Percentiles rank a stretch among this genome's conserved stretches.
Evolutionary conservation across 2,113 vertebrate genomes (phyloP).

Genomic region (Paradisaea rubra): DNA sequence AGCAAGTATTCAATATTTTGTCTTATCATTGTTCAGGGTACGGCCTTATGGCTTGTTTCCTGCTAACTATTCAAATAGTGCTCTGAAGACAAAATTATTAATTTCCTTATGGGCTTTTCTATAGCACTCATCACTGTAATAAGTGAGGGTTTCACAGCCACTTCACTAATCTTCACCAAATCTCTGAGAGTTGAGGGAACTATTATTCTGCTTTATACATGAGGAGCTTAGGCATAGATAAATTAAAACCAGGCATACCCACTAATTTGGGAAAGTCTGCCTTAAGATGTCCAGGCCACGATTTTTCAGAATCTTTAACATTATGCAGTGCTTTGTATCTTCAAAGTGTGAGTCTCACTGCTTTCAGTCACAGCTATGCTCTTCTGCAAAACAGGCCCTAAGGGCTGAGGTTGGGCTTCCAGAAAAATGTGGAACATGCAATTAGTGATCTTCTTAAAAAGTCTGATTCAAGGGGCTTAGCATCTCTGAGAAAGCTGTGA

Average conservation of each 20-base stretch:
- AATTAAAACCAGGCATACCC: conserved; percentile 21
- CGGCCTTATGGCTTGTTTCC: conserved; percentile 42
- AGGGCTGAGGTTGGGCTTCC: neutral
- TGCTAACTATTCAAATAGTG: conserved; percentile 43
- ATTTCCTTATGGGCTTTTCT: conserved; percentile 54
- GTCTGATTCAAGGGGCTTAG: neutral
- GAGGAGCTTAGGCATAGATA: conserved; percentile 4
- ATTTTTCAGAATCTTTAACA: conserved; percentile 20
- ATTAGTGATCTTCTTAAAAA: neutral
- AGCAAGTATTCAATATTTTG: conserved; percentile 54
- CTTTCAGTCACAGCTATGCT: neutral
- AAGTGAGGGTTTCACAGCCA: conserved; percentile 40
- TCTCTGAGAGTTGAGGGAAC: neutral
- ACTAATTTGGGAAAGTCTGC: conserved; percentile 32
- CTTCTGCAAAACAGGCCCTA: neutral
- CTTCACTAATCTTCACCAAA: conserved; percentile 53
- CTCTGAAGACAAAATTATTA: conserved; percentile 61
- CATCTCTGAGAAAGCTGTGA: neutral
- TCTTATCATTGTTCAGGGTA: conserved; percentile 51
- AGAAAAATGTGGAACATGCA: neutral
- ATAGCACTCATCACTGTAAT: conserved; percentile 35
- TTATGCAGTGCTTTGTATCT: neutral
- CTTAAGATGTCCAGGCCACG: neutral
- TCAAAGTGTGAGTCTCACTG: neutral
- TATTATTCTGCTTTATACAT: conserved; percentile 8